Conservation (phyloP, 2,113 vertebrate species). For the Oophaga pumilio region DNA sequence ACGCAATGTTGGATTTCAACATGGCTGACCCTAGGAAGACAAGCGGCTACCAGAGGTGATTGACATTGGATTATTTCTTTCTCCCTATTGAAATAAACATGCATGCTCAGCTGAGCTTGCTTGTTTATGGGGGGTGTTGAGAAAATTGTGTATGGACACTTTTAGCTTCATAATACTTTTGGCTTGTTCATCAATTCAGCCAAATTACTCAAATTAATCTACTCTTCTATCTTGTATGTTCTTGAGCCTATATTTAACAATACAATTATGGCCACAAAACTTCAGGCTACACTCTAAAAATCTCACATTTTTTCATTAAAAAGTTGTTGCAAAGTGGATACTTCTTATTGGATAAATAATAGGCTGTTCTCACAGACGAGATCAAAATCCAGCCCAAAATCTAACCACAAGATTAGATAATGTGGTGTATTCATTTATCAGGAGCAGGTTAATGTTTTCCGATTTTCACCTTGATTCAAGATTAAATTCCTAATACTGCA, state of each 20-base stretch:
- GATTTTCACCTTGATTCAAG: conserved; percentile 36
- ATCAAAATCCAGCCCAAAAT: conserved; percentile 3
- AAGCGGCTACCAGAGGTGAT: too few relatives aligned
- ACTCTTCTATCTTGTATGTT: neutral
- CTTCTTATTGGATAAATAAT: neutral
- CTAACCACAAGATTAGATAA: neutral
- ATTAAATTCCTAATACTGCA: conserved; percentile 24
- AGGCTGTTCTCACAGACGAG: neutral
- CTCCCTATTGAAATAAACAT: too few relatives aligned
- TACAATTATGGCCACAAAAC: neutral
- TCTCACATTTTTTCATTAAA: neutral
- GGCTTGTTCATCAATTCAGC: too few relatives aligned
- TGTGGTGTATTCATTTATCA: conserved; percentile 25
- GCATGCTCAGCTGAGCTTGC: too few relatives aligned
- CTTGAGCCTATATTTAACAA: neutral
- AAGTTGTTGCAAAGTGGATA: neutral
- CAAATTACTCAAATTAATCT: too few relatives aligned
- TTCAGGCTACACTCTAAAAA: neutral
- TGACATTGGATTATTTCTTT: too few relatives aligned
- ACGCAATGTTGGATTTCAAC: too few relatives aligned
- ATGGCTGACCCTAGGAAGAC: too few relatives aligned
- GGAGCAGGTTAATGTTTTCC: conserved; percentile 32
- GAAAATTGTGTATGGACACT: too few relatives aligned
- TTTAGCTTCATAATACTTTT: too few relatives aligned
- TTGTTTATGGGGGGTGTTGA: too few relatives aligned